A percentile compares a stretch with the other conserved stretches of the same genome.
phyloP scores from a whole-genome alignment of 2,113 vertebrate species.

The Ivindomyrus marchei region DNA sequence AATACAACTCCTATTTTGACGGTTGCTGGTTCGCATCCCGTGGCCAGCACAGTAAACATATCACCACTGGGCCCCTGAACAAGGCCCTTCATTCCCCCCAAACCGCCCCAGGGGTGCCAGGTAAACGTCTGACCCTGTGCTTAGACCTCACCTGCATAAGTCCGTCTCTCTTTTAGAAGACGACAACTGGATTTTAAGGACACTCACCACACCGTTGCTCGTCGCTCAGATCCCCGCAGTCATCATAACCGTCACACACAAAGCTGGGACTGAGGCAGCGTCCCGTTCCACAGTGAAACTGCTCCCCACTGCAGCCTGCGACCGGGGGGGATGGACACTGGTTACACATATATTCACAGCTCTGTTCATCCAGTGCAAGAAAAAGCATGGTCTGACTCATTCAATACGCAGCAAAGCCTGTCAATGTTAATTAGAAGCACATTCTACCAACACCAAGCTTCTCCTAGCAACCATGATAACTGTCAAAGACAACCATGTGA shows the following conservation, averaged over 20 bases:
- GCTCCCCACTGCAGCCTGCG: constrained; percentile 70
- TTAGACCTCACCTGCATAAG: background rate
- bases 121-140: background rate
- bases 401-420: background rate
- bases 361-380: background rate
- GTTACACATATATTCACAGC: background rate
- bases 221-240: constrained; percentile 92
- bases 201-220: constrained; percentile 82
- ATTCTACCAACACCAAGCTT: background rate
- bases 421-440: background rate
- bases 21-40: background rate
- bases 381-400: constrained; percentile 10
- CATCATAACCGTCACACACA: constrained; percentile 88
- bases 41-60: background rate
- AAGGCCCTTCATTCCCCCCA: background rate
- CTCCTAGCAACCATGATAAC: constrained; percentile 19
- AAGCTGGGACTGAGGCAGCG: constrained; percentile 73
- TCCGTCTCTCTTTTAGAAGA: background rate
- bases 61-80: background rate
- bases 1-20: background rate
- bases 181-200: background rate
- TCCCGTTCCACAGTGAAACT: constrained; percentile 77
- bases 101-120: background rate
- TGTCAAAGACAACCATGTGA: background rate
- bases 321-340: constrained; percentile 1